Conservation (phyloP, 2,797 vertebrate species). For the Chloroceryle inda region DNA sequence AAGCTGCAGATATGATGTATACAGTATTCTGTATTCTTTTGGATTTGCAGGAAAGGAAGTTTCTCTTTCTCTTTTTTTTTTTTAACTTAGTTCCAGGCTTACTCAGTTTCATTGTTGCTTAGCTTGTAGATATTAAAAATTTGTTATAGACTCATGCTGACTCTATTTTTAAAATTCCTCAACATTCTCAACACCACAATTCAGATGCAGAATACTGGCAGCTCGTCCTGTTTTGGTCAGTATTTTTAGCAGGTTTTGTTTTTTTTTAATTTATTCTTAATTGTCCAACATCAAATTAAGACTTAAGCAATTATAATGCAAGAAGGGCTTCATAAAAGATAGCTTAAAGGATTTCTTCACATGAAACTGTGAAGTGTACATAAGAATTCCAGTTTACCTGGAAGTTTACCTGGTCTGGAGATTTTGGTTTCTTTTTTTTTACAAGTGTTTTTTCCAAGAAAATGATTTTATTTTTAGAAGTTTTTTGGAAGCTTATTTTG, state of each 20-base stretch:
- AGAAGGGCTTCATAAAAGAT: not conserved
- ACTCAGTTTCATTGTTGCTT: not conserved
- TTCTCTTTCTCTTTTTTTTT: not conserved
- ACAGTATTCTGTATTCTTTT: too few species aligned
- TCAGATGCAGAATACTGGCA: not conserved
- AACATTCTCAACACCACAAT: not conserved
- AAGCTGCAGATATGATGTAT: too few species aligned
- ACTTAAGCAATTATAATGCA: not conserved
- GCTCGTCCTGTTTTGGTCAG: not conserved
- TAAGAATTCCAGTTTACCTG: not conserved
- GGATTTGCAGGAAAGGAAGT: not conserved
- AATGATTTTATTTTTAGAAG: not conserved
- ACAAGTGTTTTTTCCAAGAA: not conserved
- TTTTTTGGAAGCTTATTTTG: not conserved
- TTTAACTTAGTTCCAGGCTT: not conserved
- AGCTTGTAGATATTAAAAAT: not conserved
- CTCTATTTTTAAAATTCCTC: too few species aligned
- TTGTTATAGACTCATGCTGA: not conserved
- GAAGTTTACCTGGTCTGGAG: not conserved
- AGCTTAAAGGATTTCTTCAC: not conserved
- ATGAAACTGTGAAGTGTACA: not conserved
- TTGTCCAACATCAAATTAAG: not conserved
- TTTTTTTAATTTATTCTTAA: too few species aligned
- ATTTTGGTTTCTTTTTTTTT: not conserved
- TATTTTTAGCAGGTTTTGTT: not conserved